phyloP scores from a whole-genome alignment of 2,113 vertebrate species.

The Notothenia rossii region DNA sequence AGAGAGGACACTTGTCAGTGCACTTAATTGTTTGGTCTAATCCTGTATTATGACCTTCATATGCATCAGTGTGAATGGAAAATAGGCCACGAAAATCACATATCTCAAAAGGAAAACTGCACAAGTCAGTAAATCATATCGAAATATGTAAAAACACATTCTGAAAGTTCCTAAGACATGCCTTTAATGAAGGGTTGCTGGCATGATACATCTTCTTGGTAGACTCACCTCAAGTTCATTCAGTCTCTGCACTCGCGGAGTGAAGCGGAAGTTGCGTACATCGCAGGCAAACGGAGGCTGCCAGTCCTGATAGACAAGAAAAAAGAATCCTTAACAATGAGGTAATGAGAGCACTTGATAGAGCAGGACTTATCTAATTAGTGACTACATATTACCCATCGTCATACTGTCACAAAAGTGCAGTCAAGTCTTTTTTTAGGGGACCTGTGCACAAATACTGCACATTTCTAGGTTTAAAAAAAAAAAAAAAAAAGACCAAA shows the following conservation, averaged over 20 bases:
- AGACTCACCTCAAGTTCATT: conserved; percentile 96
- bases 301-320: conserved; percentile 90
- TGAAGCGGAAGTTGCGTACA: conserved; percentile 96
- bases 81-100: no score
- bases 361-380: not conserved
- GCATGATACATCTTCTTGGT: not conserved
- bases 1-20: not conserved
- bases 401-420: not conserved
- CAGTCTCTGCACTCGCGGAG: conserved; percentile 94
- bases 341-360: not conserved
- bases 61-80: no score
- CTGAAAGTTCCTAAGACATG: no score
- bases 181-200: no score
- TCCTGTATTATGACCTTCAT: no score
- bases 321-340: not conserved
- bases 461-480: no score
- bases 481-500: no score
- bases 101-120: no score
- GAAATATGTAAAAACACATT: no score
- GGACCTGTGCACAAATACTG: not conserved
- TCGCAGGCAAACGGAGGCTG: conserved; percentile 98
- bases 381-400: not conserved
- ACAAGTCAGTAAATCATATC: no score
- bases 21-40: no score
- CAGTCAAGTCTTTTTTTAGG: not conserved